phyloP scores from a whole-genome alignment of 2,888 invertebrate genomes.

The Cerastis leucographa region DNA sequence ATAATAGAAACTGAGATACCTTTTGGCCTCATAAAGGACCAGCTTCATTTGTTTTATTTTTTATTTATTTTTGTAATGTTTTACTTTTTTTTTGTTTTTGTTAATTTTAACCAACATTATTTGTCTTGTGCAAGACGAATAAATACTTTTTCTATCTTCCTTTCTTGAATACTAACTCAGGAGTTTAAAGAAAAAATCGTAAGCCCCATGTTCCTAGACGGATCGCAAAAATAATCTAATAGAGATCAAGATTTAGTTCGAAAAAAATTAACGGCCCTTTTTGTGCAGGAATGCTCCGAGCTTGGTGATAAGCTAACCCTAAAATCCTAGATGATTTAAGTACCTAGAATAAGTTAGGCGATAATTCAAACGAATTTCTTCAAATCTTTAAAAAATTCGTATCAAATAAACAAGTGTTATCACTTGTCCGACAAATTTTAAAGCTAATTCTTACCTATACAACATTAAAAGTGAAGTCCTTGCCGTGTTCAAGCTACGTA shows the following conservation, averaged over 20 bases:
- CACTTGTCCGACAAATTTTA: background rate
- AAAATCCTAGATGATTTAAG: too few relatives aligned
- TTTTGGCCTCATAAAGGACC: too few relatives aligned
- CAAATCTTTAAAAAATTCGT: background rate
- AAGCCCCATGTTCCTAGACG: background rate
- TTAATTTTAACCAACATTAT: too few relatives aligned
- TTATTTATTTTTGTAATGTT: too few relatives aligned
- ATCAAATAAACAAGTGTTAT: background rate
- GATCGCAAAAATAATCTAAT: background rate
- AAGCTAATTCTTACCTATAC: background rate
- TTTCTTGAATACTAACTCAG: background rate
- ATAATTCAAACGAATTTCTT: background rate
- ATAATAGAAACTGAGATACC: background rate
- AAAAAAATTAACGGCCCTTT: too few relatives aligned
- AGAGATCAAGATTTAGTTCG: background rate
- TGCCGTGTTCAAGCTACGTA: conserved; percentile 14
- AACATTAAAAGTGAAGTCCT: background rate
- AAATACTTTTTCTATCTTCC: too few relatives aligned
- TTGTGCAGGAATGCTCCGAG: too few relatives aligned
- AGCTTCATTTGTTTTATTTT: too few relatives aligned
- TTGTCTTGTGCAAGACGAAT: too few relatives aligned
- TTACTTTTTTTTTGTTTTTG: too few relatives aligned
- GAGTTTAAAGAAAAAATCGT: background rate
- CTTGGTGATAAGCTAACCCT: too few relatives aligned
- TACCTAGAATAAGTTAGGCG: too few relatives aligned